Evolutionary conservation across 1,140 invertebrate species (phyloP).

Genomic region (Hyles vespertilio): DNA sequence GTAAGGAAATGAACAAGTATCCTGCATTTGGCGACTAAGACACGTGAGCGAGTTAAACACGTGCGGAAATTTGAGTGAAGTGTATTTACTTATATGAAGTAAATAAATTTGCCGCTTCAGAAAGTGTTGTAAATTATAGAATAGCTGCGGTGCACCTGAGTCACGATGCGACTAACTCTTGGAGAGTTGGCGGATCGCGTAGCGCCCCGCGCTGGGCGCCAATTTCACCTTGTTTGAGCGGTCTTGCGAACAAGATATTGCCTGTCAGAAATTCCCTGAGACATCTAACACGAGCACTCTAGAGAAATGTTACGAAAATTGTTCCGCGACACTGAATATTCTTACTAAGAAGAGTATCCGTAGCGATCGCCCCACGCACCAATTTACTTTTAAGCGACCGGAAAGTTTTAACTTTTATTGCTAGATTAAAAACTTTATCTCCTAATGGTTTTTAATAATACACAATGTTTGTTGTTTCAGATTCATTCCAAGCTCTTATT

Average conservation of each 20-base stretch:
- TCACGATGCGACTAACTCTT: conserved; percentile 36
- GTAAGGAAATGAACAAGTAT: no score
- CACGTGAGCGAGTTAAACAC: no score
- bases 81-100: conserved; percentile 45
- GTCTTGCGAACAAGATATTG: conserved; percentile 44
- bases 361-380: no score
- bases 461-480: conserved; percentile 77
- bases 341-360: no score
- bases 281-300: conserved; percentile 31
- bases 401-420: background rate
- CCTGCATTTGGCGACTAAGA: no score
- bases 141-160: conserved; percentile 56
- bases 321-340: conserved; percentile 1
- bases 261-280: conserved; percentile 37
- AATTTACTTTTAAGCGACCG: background rate
- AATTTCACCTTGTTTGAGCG: conserved; percentile 48
- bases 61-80: conserved; percentile 19
- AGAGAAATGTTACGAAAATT: conserved; percentile 13
- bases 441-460: conserved; percentile 3
- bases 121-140: conserved; percentile 53
- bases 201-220: conserved; percentile 39
- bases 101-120: conserved; percentile 13
- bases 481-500: conserved; percentile 99
- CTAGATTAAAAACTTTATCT: background rate
- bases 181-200: conserved; percentile 34